Percentiles rank a stretch among this genome's conserved stretches.
Conservation (phyloP, 2,113 vertebrate species). For the Petromus typicus region DNA sequence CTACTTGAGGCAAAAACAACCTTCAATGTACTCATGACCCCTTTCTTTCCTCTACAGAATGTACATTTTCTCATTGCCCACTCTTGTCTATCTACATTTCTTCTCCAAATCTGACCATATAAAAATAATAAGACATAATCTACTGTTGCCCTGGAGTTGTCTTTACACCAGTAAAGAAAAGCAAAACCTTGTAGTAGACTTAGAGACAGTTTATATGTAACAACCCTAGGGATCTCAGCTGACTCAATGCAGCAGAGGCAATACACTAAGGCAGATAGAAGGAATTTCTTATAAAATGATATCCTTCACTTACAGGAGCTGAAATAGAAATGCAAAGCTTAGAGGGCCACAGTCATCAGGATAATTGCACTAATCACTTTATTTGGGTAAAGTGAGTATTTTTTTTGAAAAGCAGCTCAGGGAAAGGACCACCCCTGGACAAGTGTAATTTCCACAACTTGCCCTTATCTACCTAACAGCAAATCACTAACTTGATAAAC, state of each 20-base stretch:
- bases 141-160: not conserved
- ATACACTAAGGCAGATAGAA: slow-evolving; percentile 22
- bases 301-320: slow-evolving; percentile 36
- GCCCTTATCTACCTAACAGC: not conserved
- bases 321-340: not conserved
- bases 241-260: not conserved
- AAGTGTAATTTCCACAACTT: slow-evolving; percentile 42
- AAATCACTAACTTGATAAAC: slow-evolving; percentile 49
- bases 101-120: not conserved
- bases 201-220: not conserved
- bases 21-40: slow-evolving; percentile 7
- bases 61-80: not conserved
- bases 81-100: not conserved
- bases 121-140: not conserved
- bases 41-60: not conserved
- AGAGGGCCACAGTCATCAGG: slow-evolving; percentile 22
- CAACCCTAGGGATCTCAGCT: not conserved
- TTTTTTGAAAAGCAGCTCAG: slow-evolving; percentile 62
- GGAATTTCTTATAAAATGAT: slow-evolving; percentile 51
- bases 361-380: slow-evolving; percentile 58
- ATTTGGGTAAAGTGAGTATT: slow-evolving; percentile 38
- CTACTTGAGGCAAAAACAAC: slow-evolving; percentile 46
- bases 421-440: slow-evolving; percentile 36
- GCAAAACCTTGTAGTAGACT: not conserved
- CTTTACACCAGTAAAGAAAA: not conserved